phyloP scores from a whole-genome alignment of 2,888 invertebrate species.

The Chromoteleia sp. region DNA sequence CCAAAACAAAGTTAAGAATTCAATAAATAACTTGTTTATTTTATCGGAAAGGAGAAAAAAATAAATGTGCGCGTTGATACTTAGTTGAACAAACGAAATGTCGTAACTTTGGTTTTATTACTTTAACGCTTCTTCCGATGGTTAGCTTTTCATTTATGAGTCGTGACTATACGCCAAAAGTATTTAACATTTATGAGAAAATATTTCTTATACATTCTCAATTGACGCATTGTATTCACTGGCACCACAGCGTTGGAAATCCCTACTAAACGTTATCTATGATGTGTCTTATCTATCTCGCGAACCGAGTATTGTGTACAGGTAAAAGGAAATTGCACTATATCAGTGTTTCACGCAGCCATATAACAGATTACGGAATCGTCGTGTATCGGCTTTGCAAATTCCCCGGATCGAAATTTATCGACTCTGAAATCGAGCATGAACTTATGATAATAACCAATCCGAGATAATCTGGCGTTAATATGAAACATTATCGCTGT shows the following conservation, averaged over 20 bases:
- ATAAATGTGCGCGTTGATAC: no score
- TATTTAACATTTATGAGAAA: constrained; percentile 11
- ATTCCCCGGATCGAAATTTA: constrained; percentile 54
- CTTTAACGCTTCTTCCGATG: no score
- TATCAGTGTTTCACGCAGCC: constrained; percentile 50
- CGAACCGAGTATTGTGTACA: constrained; percentile 29
- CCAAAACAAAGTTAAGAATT: no score
- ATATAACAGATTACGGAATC: constrained; percentile 54
- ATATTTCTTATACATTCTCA: constrained; percentile 5
- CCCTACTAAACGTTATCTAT: constrained; percentile 29
- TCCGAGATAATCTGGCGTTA: constrained; percentile 37
- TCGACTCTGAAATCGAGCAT: constrained; percentile 53
- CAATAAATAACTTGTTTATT: no score
- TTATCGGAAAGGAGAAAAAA: no score
- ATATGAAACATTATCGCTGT: constrained; percentile 28
- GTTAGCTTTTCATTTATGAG: no score
- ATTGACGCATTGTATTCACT: constrained; percentile 12
- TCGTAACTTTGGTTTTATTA: no score
- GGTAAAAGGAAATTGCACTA: constrained; percentile 31
- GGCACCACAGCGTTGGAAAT: constrained; percentile 15
- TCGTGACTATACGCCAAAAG: neutral
- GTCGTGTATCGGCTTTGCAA: constrained; percentile 41
- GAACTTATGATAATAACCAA: constrained; percentile 53
- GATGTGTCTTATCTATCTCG: constrained; percentile 34
- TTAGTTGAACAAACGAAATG: no score